Evolutionary conservation across 30 jellyfish, hydroid and myxozoan genomes (phyloP).

Genomic region (Haliclystus octoradiatus): DNA sequence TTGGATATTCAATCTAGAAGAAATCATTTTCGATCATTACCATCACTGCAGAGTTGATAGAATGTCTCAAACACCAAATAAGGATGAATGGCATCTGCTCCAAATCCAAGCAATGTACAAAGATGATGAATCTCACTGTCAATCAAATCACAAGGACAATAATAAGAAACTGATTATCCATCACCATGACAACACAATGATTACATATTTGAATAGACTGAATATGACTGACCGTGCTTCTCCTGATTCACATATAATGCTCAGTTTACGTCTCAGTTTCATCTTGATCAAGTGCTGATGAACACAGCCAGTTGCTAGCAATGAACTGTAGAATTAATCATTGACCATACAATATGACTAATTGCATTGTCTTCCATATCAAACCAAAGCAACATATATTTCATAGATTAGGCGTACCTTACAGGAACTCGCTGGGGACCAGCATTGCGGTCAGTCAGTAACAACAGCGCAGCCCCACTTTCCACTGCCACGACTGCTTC

Average conservation of each 20-base stretch:
- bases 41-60: conserved; percentile 45
- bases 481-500: conserved; percentile 26
- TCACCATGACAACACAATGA: too few relatives aligned
- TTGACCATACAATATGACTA: too few relatives aligned
- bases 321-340: too few relatives aligned
- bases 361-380: too few relatives aligned
- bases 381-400: too few relatives aligned
- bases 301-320: conserved; percentile 60
- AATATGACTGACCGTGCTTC: conserved; percentile 65
- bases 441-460: conserved; percentile 63
- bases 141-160: background rate
- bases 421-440: conserved; percentile 45
- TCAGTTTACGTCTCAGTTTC: conserved; percentile 46
- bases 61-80: conserved; percentile 60
- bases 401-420: conserved; percentile 40
- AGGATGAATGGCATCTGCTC: conserved; percentile 66
- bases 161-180: background rate
- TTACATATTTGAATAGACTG: too few relatives aligned
- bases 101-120: conserved; percentile 43
- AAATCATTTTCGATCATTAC: conserved; percentile 7
- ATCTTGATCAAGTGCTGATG: conserved; percentile 41
- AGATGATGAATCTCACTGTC: conserved; percentile 59
- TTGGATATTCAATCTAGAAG: too few relatives aligned
- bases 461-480: conserved; percentile 23
- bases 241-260: conserved; percentile 51